Evolutionary conservation across 1,140 invertebrate species (phyloP).

Genomic region (Anastrepha ludens): DNA sequence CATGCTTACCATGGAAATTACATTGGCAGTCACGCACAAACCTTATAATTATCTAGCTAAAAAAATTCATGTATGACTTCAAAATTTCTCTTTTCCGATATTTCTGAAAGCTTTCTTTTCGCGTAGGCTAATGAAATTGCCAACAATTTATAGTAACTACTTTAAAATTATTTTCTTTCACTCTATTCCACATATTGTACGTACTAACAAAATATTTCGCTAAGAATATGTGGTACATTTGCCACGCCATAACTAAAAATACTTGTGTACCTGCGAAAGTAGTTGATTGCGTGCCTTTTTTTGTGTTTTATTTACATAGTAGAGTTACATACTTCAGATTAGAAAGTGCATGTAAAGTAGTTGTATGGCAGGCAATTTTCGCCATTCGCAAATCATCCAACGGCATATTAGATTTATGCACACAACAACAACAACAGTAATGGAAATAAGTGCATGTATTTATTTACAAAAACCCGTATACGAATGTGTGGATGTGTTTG

Average conservation of each 20-base stretch:
- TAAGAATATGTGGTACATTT: not conserved
- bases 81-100: too few species aligned
- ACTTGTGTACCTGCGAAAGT: not conserved
- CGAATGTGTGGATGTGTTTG: not conserved
- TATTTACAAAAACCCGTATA: not conserved
- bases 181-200: not conserved
- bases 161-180: not conserved
- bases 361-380: slow-evolving; percentile 47
- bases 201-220: too few species aligned
- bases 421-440: not conserved
- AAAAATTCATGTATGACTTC: too few species aligned
- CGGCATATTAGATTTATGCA: not conserved
- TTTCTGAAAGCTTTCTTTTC: too few species aligned
- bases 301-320: not conserved
- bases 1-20: too few species aligned
- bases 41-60: too few species aligned
- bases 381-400: not conserved
- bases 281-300: not conserved
- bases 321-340: slow-evolving; percentile 29
- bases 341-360: slow-evolving; percentile 47
- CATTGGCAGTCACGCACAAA: too few species aligned
- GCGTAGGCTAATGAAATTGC: too few species aligned
- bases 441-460: not conserved
- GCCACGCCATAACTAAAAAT: not conserved
- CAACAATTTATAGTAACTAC: not conserved